Evolutionary conservation across 2,113 vertebrate genomes (phyloP), one percentile per base, ranked within the genome.

Genomic region (Platysteira castanea): DNA sequence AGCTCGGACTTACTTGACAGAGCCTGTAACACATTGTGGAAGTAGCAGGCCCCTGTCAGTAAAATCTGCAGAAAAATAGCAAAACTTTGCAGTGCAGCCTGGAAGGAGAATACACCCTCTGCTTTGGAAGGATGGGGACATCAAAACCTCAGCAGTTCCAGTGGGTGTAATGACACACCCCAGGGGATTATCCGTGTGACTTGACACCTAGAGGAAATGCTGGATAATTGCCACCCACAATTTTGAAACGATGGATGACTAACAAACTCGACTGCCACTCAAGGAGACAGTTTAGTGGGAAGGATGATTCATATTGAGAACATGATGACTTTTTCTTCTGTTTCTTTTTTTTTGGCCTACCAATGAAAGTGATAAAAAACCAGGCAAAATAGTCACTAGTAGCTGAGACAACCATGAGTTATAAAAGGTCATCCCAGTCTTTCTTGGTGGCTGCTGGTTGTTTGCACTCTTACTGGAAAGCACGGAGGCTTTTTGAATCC

Each of bases 151-250:
- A 89, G 63, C 63, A 89, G 80, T 95, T 95, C 52, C 64, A 96
- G 89, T 79, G 89, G 87, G 93, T 95, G 95, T 93, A 77, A 88
- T 90, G 91, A 92, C 86, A 94, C 69, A 92, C 75, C 91, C 86
- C 80, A 50, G 89, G 94, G 81, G 78, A 96, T 84, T 93, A 88
- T 94, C 95, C 24, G 0, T 96, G 92, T 47, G 69, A 87, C 90
- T 93, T 93, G 87, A 95, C 89, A 94, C 75, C 93, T 94, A 94
- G 84, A 95, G 96, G 93, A 96, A 95, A 90, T 65, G 93, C 87
- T 90, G 87, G 89, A 91, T 97, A 97, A 98, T 96, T 98, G 93
- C 96, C 95, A 91, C 97, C 97, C 96, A 97, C 96, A 74, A 79
- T 87, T 97, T 94, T 95, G 89, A 84, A 96, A 96, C 19, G 70